Evolutionary conservation across 2,888 invertebrate species (phyloP), one percentile per base, ranked within the genome.

Genomic region (Caenorhabditis afra): DNA sequence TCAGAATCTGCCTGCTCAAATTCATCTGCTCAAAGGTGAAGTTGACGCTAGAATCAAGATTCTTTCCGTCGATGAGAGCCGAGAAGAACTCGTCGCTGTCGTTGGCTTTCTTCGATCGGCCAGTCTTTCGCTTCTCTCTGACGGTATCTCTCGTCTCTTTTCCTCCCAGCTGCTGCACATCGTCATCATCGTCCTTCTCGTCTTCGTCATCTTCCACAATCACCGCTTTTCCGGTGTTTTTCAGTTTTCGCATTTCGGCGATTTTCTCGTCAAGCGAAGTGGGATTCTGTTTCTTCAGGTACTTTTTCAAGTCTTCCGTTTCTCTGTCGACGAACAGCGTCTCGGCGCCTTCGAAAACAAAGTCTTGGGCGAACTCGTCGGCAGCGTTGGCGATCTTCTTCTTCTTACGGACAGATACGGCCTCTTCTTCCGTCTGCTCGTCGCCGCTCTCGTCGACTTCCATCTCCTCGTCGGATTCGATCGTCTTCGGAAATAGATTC

Each of bases 1-100:
- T 68, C 90, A 98, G 92, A 37, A 99, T 91, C 0, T 97, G 97
- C 75, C 97, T 92, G 0, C 97, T 97, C 23, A 98, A 92, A 91
- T 97, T 97, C 96, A 99, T 96, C 92, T 96, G 95, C 90, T 96
- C 95, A 81, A 91, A 91, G 4, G 89, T 85, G 16, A 87, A 52
- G n/a, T 68, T 66, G 16, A 74, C 82, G 37, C 75, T 80, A 10
- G 75, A 47, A 10, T 82, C 79, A 20, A 73, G 55, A 39, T 66
- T 70, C 47, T 81, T 68, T 29, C 84, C 82, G 39, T 83, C 84
- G 29, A 82, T 76, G 11, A 65, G 61, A 5, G 77, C 81, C 39
- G 77, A 70, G 76, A 85, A 85, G 61, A 85, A 85, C 12, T 75
- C 81, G 12, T 82, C 83, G 11, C 52, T 39, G 3, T 55, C 65